Evolutionary conservation across 2,113 vertebrate genomes (phyloP), one percentile per base, ranked within the genome.

Genomic region (Fulica atra): DNA sequence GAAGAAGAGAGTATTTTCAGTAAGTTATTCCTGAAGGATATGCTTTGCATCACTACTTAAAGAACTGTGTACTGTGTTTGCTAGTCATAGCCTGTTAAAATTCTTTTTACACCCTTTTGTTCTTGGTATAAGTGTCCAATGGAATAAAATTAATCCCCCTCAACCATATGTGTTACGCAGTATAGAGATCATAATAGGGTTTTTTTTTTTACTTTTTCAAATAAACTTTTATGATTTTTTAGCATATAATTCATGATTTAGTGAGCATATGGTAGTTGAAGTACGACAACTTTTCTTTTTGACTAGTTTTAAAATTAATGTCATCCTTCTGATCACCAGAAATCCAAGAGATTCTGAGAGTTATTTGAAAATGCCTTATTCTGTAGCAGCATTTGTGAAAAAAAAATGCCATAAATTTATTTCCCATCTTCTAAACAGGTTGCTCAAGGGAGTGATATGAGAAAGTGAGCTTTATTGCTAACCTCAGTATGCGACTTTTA

Each of bases 1-100:
- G 60, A 92, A 82, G 42, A 33, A 91, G 72, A 84, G 80, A 35
- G 44, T 71, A 59, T 85, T 92, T 86, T 92, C 74, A 80, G 69
- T 86, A 94, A 91, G 65, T 81, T 94, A 46, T 72, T 95, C 25
- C 51, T 61, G 42, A 81, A 89, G 46, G 46, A 40, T 73, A 61
- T 59, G n/a, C 33, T 79, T 85, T 80, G 10, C 61, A 79, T 89
- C 48, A 76, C 59, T 64, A 69, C 38, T 92, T 91, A 89, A 95
- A 88, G 42, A 93, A 77, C 89, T 68, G 89, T 50, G 48, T 85
- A 31, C 72, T 74, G 89, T 89, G 29, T 84, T 88, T 93, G n/a
- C 74, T 92, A 84, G 26, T 89, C 76, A 77, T 90, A 90, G 50
- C 57, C 29, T 60, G 6, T 42, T 92, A 56, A 84, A 46, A 86